These are phyloP conservation scores for Polypterus senegalus DNA, from an alignment of 2,113 vertebrate species.

Conservation along the genomic window DNA sequence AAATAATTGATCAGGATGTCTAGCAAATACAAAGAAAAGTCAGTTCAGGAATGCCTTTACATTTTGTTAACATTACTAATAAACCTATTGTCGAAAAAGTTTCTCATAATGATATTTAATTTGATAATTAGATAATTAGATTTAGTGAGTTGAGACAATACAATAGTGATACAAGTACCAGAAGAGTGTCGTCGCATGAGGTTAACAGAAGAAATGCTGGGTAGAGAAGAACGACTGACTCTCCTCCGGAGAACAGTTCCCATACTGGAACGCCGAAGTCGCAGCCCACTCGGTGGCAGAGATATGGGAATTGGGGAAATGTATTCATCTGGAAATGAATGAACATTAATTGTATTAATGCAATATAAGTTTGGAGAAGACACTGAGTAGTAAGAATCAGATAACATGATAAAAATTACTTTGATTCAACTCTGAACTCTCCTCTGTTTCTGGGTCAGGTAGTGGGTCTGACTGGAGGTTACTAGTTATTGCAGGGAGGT, in stretches of 20 bases:
- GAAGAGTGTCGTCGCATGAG: constrained; percentile 25
- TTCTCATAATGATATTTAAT: background rate
- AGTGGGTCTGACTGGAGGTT: too few relatives aligned
- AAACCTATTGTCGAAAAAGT: background rate
- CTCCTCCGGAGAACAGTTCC: constrained; percentile 18
- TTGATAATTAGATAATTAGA: background rate
- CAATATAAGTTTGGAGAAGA: too few relatives aligned
- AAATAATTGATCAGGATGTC: too few relatives aligned
- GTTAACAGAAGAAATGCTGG: constrained; percentile 27
- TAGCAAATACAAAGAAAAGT: too few relatives aligned
- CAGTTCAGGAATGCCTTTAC: background rate
- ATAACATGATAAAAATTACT: too few relatives aligned
- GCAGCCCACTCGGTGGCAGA: constrained; percentile 1
- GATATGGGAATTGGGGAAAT: too few relatives aligned
- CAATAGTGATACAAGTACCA: constrained; percentile 28
- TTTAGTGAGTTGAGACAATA: background rate
- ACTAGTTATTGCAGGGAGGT: too few relatives aligned
- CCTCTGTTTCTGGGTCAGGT: too few relatives aligned
- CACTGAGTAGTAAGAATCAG: too few relatives aligned
- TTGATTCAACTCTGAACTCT: too few relatives aligned
- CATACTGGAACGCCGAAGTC: fast-evolving
- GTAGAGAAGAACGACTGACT: constrained; percentile 20
- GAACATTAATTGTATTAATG: too few relatives aligned
- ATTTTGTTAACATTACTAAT: background rate
- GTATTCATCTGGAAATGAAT: too few relatives aligned